Percentiles rank a stretch among this genome's conserved stretches.
Evolutionary conservation across 2,113 vertebrate genomes (phyloP).

Genomic region (Amblyopsis rosae): DNA sequence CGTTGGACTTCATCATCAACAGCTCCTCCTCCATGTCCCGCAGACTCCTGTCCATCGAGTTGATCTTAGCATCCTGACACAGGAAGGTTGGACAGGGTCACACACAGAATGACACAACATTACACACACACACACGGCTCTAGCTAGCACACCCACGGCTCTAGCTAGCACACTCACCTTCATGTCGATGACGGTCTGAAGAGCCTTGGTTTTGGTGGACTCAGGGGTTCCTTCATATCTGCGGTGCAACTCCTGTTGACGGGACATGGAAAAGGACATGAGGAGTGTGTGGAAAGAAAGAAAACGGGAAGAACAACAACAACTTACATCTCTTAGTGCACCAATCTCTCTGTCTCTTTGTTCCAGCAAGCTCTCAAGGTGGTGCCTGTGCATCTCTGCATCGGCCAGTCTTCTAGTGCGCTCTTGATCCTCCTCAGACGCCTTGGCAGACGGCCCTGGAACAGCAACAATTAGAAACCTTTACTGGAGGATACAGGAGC

Average conservation of each 20-base stretch:
- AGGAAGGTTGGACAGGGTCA: not conserved
- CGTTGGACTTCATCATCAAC: conserved; percentile 95
- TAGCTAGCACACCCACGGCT: not conserved
- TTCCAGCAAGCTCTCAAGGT: conserved; percentile 92
- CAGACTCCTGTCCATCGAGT: conserved; percentile 91
- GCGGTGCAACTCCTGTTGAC: conserved; percentile 89
- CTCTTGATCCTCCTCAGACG: conserved; percentile 95
- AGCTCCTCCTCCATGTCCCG: conserved; percentile 97
- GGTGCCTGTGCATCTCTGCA: conserved; percentile 96
- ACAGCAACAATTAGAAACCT: not conserved
- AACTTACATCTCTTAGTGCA: conserved; percentile 87
- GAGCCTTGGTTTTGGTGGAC: conserved; percentile 96
- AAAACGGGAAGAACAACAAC: not conserved
- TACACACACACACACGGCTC: not conserved
- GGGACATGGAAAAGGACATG: conserved; percentile 19
- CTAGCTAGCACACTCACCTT: conserved; percentile 80
- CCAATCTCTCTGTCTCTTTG: conserved; percentile 93
- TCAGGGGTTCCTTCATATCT: conserved; percentile 93
- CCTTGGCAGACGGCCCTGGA: conserved; percentile 88
- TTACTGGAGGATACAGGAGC: not conserved
- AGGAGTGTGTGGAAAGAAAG: not conserved
- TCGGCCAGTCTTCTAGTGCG: conserved; percentile 91
- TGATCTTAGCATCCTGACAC: conserved; percentile 92
- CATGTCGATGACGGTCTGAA: conserved; percentile 99
- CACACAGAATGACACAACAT: not conserved